phyloP scores from a whole-genome alignment of 2,113 vertebrate species.

The Nycticorax nycticorax region DNA sequence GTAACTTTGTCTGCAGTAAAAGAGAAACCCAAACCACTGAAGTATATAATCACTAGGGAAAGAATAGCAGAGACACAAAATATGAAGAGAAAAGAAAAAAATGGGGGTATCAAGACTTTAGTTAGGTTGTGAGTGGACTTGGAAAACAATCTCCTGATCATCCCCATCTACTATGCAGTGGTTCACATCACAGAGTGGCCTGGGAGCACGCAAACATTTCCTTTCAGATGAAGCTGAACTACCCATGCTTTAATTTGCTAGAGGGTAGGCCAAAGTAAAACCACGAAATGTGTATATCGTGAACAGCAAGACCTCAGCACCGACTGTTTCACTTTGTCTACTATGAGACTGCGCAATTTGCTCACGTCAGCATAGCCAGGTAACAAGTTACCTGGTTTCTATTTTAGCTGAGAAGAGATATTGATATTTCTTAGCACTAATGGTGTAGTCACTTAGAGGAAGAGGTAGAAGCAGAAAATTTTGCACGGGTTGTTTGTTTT shows the following conservation, averaged over 20 bases:
- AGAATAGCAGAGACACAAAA: not conserved
- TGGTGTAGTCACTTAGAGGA: not conserved
- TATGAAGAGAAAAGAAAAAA: not conserved
- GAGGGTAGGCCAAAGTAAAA: not conserved
- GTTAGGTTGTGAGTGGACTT: not conserved
- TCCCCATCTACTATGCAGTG: rapidly evolving
- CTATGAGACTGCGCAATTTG: not conserved
- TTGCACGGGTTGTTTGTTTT: not conserved
- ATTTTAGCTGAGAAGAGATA: not conserved
- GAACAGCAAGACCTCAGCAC: not conserved
- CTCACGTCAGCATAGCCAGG: not conserved
- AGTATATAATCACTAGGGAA: not conserved
- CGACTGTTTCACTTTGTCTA: not conserved
- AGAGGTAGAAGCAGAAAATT: not conserved
- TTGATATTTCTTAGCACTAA: not conserved
- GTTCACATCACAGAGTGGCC: not conserved
- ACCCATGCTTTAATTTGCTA: not conserved
- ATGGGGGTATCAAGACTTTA: not conserved
- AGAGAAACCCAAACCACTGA: not conserved
- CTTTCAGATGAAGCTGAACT: not conserved
- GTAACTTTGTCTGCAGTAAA: rapidly evolving
- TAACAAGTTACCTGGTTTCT: not conserved
- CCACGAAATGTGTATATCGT: not conserved
- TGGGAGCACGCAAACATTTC: not conserved
- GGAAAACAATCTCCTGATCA: not conserved